Evolutionary conservation across 2,113 vertebrate species (phyloP), one percentile per base, ranked within the genome.

Genomic region (Sceloporus undulatus): DNA sequence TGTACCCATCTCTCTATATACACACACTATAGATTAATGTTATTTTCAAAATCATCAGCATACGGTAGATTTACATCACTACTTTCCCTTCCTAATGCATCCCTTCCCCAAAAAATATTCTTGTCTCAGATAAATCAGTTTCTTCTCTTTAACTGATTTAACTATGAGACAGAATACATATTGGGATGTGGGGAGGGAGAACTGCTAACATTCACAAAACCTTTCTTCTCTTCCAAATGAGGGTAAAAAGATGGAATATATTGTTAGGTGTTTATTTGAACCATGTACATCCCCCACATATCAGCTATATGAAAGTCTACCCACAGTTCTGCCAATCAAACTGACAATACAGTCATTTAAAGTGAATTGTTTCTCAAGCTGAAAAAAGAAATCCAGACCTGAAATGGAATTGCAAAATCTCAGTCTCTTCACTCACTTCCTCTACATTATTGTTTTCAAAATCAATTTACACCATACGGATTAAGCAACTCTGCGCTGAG

Each of bases 291-390:
- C 92, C 89, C 48, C 84, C 93, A 54, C 40, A 79, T 56, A 62
- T 74, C 66, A 52, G 92, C 86, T 85, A 85, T 68, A 38, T 86
- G 86, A 83, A 92, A 90, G 48, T 84, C 93, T 87, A 85, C 94
- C 91, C 93, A 94, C 90, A 0, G 75, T 73, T 18, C 79, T 96
- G 95, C 90, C 94, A 95, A 93, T 95, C 93, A 95, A 92, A 79
- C 77, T 95, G 94, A 94, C 92, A 95, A 89, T 38, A 80, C 75
- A 92, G 92, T 94, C 93, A 95, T 89, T 92, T 89, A 92, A 73
- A 89, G 74, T 91, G 91, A 84, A 91, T 40, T 94, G 92, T 95
- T 94, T 91, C 93, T 94, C 89, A 91, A 93, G 92, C 89, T 93
- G 93, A 25, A 70, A 84, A 80, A 48, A 89, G n/a, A 81, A 80